phyloP scores from a whole-genome alignment of 2,113 vertebrate species.

The Apodemus sylvaticus region DNA sequence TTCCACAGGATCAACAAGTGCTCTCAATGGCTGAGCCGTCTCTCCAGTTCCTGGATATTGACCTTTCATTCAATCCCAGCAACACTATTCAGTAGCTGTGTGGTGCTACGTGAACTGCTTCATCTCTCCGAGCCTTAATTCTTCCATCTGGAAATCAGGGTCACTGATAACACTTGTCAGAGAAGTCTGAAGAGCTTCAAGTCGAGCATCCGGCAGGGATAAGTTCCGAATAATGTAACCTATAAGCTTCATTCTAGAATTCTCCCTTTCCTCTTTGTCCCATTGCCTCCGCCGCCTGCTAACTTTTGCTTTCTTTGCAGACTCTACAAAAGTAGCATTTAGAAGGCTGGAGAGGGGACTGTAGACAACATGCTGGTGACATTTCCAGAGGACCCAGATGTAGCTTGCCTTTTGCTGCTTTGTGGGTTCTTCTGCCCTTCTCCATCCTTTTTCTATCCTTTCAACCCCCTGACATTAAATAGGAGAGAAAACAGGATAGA shows the following conservation, averaged over 20 bases:
- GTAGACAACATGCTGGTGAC: too few relatives aligned
- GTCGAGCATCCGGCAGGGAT: background rate
- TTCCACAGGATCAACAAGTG: background rate
- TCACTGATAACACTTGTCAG: background rate
- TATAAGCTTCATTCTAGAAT: background rate
- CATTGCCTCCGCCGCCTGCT: background rate
- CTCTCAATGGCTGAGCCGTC: background rate
- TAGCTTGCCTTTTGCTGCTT: too few relatives aligned
- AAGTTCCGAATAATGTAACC: background rate
- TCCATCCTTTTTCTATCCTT: too few relatives aligned
- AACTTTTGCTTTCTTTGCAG: background rate
- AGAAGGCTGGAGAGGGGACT: background rate
- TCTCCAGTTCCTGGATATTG: background rate
- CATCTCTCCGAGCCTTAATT: background rate
- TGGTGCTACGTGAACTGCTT: background rate
- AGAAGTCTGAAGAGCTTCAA: background rate
- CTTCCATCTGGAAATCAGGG: background rate
- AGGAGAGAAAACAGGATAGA: too few relatives aligned
- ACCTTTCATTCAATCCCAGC: background rate
- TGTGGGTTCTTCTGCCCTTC: too few relatives aligned
- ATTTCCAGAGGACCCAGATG: background rate
- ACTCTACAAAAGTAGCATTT: background rate
- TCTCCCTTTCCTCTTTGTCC: background rate
- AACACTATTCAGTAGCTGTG: background rate
- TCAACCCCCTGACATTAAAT: too few relatives aligned